These are phyloP conservation scores for Mohoua ochrocephala DNA, from an alignment of 2,113 vertebrate genomes.

Conservation along the genomic window DNA sequence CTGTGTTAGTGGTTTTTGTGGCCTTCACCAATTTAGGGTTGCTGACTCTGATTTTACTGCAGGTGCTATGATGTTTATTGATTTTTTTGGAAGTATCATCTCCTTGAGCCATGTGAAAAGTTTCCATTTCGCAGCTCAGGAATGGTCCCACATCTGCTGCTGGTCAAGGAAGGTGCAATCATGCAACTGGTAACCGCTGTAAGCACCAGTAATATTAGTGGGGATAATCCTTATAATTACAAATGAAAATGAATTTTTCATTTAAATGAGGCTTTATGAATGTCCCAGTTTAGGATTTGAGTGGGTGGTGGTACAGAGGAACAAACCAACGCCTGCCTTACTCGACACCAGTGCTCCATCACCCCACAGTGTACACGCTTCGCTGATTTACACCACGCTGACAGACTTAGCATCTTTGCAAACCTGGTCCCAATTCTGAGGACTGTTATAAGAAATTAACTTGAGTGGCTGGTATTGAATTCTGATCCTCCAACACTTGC, in stretches of 20 bases:
- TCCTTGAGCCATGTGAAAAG: background rate
- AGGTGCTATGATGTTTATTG: background rate
- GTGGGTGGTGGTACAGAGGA: background rate
- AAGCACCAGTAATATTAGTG: background rate
- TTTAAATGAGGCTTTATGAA: background rate
- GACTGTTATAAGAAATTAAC: background rate
- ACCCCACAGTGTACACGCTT: rapidly evolving
- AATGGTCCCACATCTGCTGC: background rate
- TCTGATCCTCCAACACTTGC: background rate
- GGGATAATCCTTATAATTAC: background rate
- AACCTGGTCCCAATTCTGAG: background rate
- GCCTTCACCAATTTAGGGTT: background rate
- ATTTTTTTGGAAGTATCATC: background rate
- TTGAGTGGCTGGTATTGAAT: background rate
- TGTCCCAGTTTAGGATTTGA: background rate
- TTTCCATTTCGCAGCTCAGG: background rate
- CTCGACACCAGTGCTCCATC: background rate
- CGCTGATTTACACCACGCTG: background rate
- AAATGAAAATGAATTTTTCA: background rate
- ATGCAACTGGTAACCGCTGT: background rate
- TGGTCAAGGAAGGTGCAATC: background rate
- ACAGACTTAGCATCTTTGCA: background rate
- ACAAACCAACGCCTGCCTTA: background rate
- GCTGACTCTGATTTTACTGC: background rate
- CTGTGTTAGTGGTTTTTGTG: background rate